phyloP scores from a whole-genome alignment of 2,888 invertebrate genomes.

The Synergus japonicus region DNA sequence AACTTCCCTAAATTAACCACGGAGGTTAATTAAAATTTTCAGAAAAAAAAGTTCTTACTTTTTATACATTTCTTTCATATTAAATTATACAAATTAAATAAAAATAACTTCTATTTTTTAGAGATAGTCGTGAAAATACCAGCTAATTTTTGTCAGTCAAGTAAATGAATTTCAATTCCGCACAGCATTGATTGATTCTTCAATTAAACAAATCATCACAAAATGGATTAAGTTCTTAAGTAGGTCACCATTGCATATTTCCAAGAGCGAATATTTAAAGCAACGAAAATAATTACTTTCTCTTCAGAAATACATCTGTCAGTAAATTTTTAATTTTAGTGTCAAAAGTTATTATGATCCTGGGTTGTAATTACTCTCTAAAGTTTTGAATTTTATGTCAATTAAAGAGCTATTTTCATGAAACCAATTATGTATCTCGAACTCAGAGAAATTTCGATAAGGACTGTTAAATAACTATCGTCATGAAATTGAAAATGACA shows the following conservation, averaged over 20 bases:
- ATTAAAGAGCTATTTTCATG: background rate
- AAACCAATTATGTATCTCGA: background rate
- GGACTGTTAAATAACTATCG: background rate
- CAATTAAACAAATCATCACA: conserved; percentile 4
- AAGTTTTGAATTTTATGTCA: background rate
- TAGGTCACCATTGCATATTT: conserved; percentile 25
- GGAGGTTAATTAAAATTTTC: background rate
- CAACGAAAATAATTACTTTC: background rate
- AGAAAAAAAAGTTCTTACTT: background rate
- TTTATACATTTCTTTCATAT: background rate
- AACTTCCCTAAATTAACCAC: background rate
- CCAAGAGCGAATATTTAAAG: background rate
- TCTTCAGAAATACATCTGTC: background rate
- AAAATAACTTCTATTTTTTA: background rate
- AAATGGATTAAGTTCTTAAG: background rate
- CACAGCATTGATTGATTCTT: background rate
- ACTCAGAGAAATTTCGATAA: background rate
- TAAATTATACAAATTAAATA: too few relatives aligned
- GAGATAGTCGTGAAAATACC: background rate
- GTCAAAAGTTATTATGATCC: too few relatives aligned
- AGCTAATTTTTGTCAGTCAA: background rate
- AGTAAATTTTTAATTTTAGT: background rate
- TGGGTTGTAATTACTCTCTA: too few relatives aligned
- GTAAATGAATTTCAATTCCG: background rate
- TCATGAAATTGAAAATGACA: conserved; percentile 26